Conservation (phyloP, 35 echinoderm and acorn worm genomes). For the Apostichopus japonicus region DNA sequence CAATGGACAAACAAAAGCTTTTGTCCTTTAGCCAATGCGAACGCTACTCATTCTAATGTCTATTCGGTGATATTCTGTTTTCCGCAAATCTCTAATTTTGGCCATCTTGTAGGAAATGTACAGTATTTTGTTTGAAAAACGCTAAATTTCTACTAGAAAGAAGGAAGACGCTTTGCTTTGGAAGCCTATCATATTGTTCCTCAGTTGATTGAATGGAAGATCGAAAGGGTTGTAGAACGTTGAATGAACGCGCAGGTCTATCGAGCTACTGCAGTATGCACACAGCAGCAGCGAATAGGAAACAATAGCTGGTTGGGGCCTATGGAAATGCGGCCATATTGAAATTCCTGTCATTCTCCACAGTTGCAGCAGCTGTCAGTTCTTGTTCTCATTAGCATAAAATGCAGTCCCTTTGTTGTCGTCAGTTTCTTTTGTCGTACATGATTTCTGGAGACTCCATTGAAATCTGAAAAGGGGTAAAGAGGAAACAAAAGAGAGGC, state of each 20-base stretch:
- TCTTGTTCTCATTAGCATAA: constrained; percentile 53
- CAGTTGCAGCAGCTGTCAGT: constrained; percentile 37
- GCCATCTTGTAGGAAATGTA: constrained; percentile 27
- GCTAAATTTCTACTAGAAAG: constrained; percentile 13
- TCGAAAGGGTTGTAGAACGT: constrained; percentile 16
- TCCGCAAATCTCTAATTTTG: constrained; percentile 30
- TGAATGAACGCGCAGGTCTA: constrained; percentile 23
- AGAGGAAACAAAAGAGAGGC: constrained; percentile 33
- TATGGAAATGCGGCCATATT: constrained; percentile 49
- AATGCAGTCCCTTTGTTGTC: constrained; percentile 47
- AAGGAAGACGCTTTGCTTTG: constrained; percentile 29
- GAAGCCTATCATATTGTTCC: constrained; percentile 16
- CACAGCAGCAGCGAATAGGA: constrained; percentile 34
- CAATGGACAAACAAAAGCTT: constrained; percentile 59
- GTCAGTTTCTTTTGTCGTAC: constrained; percentile 33
- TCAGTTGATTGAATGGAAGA: constrained; percentile 36
- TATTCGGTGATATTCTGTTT: constrained; percentile 24
- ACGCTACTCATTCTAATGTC: constrained; percentile 36
- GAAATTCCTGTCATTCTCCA: constrained; percentile 58
- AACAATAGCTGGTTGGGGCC: constrained; percentile 44
- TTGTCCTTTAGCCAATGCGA: constrained; percentile 59
- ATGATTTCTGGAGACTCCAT: background rate
- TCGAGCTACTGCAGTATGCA: constrained; percentile 36
- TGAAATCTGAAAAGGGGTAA: background rate
- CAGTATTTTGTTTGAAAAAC: background rate